Base-by-base conservation (phyloP, 2,113 vertebrate genomes). In the Pontoporia blainvillei region DNA sequence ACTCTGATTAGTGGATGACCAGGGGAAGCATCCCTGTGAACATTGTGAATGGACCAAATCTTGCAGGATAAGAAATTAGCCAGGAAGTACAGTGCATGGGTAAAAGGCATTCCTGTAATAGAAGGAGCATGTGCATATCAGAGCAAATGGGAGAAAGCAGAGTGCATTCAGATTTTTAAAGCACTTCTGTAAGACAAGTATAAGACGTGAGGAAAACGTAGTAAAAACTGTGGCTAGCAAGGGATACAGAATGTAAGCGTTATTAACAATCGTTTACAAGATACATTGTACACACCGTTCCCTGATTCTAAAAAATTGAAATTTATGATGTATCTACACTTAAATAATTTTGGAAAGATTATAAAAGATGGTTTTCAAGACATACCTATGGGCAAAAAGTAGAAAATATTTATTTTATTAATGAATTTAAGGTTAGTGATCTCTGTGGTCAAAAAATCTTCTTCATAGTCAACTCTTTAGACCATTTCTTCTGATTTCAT, bases 81-180 rank as follows among this genome's bases (percentile, higher is more conserved):
- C 71, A 72, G 18, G 44, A 20, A 36, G 18, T 0, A 2, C 4
- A 31, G 17, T 0, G 4, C 12, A 6, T 46, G 25, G 29, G 23
- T 8, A n/a, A 31, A 69, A 25, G 31, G 14, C 27, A 59, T 69
- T n/a, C 41, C 41, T 49, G 8, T 3, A 20, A n/a, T 7, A 36
- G 20, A 75, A 46, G 13, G 21, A 62, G 5, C 1, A 9, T 0
- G 2, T n/a, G 8, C 3, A 6, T 52, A 8, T 18, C 52, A 72
- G 52, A 72, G 18, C 39, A 66, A 78, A 2, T 6, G 34, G 1
- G 57, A 52, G 18, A 67, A 61, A 57, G 49, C 7, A n/a, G 23
- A 44, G 9, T 20, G 15, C 6, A 44, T 27, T 61, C 4, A 12
- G 39, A 23, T 39, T 21, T 88, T 54, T 34, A 62, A 36, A 66